Evolutionary conservation across 2,888 invertebrate genomes (phyloP), one percentile per base, ranked within the genome.

Genomic region (Electrophaes corylata): DNA sequence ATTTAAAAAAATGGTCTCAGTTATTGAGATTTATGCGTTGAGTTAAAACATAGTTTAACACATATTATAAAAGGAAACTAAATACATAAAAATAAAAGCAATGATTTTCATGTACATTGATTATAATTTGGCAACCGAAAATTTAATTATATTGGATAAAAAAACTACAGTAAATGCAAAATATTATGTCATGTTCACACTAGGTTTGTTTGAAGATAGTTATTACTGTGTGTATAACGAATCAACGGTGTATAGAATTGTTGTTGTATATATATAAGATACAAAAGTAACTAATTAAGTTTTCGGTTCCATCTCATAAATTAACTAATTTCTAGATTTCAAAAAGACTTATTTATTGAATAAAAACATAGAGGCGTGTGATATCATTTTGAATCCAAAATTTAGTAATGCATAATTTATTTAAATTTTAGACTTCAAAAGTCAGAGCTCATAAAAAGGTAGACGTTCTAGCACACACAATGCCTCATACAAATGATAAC

Each of bases 1-100:
- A n/a, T n/a, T n/a, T 35, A 35, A 12, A 33, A 26, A 26, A 18
- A 14, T 8, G 10, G n/a, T 40, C 29, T 29, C 44, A 44, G 43
- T 43, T 2, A 8, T 44, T 29, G 29, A 29, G 44, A 4, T 26
- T 29, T 41, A 12, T n/a, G 19, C 5, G 14, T 35, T 20, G 20
- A 20, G 20, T 35, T n/a, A 35, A 12, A 12, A 14, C 35, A 35
- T 37, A 2, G 35, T 37, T 20, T 48, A 37, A 48, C 35, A 48
- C 14, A 11, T 20, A 35, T 1, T 14, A 46, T 20, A 46, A 40
- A 40, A 14, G 16, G 33, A 16, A 23, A 44, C 51, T 51, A 51
- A 35, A 44, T 51, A 44, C 43, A 44, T 26, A 35, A 44, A 43
- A 41, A 33, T 14, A 43, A 43, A 51, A 51, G 43, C 51, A 43